Conservation (phyloP, 2,888 invertebrate genomes). For the Brachylomia viminalis region DNA sequence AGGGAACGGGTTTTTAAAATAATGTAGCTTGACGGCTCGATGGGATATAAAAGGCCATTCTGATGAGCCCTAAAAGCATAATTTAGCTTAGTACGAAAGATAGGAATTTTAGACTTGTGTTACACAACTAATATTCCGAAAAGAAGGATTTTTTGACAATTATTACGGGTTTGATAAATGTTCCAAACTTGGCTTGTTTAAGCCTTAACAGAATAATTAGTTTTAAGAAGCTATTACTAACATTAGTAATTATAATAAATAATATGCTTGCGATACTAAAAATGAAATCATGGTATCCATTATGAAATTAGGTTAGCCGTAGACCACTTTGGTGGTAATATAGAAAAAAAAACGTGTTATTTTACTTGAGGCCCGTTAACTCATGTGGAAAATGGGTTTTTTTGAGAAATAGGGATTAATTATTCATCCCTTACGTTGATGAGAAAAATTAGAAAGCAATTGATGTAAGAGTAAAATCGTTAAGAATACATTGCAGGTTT, state of each 20-base stretch:
- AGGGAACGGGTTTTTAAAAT: constrained; percentile 26
- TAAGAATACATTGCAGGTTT: constrained; percentile 6
- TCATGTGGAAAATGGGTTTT: background rate
- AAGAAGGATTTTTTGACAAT: constrained; percentile 56
- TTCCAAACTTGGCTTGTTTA: constrained; percentile 63
- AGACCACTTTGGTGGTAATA: constrained; percentile 20
- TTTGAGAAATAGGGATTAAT: background rate
- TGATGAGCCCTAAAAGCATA: constrained; percentile 19
- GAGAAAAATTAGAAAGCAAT: constrained; percentile 14
- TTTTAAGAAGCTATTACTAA: constrained; percentile 65
- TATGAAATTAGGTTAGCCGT: constrained; percentile 50
- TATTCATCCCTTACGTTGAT: background rate
- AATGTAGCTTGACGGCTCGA: constrained; percentile 13
- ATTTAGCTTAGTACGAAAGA: constrained; percentile 22
- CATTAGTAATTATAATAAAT: constrained; percentile 40
- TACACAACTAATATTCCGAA: constrained; percentile 23
- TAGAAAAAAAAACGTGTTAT: constrained; percentile 2
- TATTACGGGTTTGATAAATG: constrained; percentile 66
- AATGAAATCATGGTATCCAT: constrained; percentile 37
- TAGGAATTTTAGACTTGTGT: constrained; percentile 28
- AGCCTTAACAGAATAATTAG: constrained; percentile 64
- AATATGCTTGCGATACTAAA: constrained; percentile 60
- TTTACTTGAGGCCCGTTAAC: background rate
- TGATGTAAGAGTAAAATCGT: constrained; percentile 17
- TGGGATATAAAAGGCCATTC: background rate